Conservation (phyloP, 2,888 invertebrate species). For the Colostygia pectinataria region DNA sequence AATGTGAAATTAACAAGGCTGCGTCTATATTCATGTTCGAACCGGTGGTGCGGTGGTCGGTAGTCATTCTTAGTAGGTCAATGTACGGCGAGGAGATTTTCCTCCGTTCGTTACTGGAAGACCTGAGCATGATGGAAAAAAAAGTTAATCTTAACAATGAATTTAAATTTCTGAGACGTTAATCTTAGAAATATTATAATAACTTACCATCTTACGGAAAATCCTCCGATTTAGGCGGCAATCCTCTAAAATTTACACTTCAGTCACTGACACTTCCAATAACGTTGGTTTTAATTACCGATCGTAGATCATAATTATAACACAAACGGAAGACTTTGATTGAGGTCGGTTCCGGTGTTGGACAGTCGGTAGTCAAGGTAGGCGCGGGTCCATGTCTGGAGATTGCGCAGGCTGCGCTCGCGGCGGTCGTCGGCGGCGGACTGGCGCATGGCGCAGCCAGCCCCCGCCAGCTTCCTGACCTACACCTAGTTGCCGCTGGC, state of each 20-base stretch:
- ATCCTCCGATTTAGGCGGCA: slow-evolving; percentile 44
- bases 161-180: no score
- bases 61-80: slow-evolving; percentile 51
- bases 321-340: slow-evolving; percentile 64
- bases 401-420: slow-evolving; percentile 60
- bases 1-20: no score
- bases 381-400: slow-evolving; percentile 59
- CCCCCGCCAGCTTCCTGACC: slow-evolving; percentile 72
- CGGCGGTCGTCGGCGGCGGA: slow-evolving; percentile 61
- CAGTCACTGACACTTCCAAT: slow-evolving; percentile 62
- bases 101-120: slow-evolving; percentile 38
- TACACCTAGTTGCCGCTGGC: slow-evolving; percentile 65
- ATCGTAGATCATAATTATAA: slow-evolving; percentile 62
- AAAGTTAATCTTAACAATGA: no score
- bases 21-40: no score
- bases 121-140: not conserved
- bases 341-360: slow-evolving; percentile 37
- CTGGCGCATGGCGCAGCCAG: slow-evolving; percentile 46
- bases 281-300: slow-evolving; percentile 49
- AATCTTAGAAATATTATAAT: not conserved
- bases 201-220: slow-evolving; percentile 61
- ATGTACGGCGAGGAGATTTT: slow-evolving; percentile 57
- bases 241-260: slow-evolving; percentile 66
- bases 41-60: not conserved
- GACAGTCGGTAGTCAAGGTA: slow-evolving; percentile 50